A percentile compares a stretch with the other conserved stretches of the same genome.
Evolutionary conservation across 2,113 vertebrate genomes (phyloP).

Genomic region (Oreocharis arfaki): DNA sequence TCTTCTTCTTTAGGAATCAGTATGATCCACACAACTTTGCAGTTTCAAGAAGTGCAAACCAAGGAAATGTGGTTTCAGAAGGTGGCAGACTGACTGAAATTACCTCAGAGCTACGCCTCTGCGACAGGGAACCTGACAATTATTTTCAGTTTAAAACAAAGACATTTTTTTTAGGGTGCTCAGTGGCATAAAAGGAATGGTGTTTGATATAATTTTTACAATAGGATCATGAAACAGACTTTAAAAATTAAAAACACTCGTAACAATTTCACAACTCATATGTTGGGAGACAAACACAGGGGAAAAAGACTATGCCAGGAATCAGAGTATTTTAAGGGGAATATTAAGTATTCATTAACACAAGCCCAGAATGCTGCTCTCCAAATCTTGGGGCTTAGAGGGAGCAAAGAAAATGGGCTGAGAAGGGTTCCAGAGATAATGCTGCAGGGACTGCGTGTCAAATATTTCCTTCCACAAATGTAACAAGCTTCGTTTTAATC

Average conservation of each 20-base stretch:
- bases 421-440: neutral
- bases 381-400: neutral
- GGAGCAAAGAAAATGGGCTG: neutral
- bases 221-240: neutral
- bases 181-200: neutral
- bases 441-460: neutral
- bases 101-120: neutral
- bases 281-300: neutral
- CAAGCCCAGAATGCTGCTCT: neutral
- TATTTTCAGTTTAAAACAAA: slow-evolving; percentile 12
- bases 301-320: neutral
- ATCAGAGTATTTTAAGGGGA: neutral
- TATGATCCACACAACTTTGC: neutral
- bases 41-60: neutral
- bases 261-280: neutral
- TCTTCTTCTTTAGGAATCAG: neutral
- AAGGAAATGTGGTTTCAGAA: neutral
- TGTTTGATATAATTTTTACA: neutral
- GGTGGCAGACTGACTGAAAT: neutral
- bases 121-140: neutral
- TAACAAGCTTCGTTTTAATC: neutral
- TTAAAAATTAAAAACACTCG: neutral
- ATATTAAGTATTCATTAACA: neutral
- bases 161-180: neutral
- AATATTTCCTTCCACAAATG: neutral